Base-by-base conservation (phyloP, 2,888 invertebrate species). In the Aelia acuminata region DNA sequence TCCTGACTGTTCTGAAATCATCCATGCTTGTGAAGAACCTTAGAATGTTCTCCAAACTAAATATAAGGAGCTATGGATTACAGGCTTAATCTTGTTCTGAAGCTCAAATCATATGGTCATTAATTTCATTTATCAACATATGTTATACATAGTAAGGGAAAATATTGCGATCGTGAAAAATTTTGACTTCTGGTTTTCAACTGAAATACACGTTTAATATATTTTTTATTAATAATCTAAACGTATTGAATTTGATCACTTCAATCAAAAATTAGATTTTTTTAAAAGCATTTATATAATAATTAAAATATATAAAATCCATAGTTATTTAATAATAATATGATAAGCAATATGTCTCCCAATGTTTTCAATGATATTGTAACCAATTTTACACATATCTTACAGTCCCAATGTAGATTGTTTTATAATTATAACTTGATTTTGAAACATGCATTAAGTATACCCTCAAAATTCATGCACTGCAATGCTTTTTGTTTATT, bases 401-500 rank as follows among this genome's bases (percentile, higher is more conserved):
- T 39, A 80, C 39, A 80, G 43, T 80, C 80, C 43, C 39, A 43
- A 43, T 80, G 80, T 80, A 47, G 35, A 80, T 80, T 80, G 43
- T 75, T 39, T 39, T 22, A 39, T 75, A 39, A 75, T 75, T 43
- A 80, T 80, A 80, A 80, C 39, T 80, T 43, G 43, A n/a, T 80
- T 80, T 13, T 80, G 43, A 80, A 47, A 80, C 80, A 80, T 80
- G 80, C 80, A 80, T 43, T 80, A 43, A 47, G n/a, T 80, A 80
- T 80, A 80, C 10, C 80, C 43, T 84, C 50, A 84, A 84, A 48
- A 84, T 84, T 47, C 84, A 84, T 84, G 84, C 84, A 84, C 35
- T 84, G 84, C 84, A 84, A 84, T 84, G 84, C 84, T 84, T 84
- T 84, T 20, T n/a, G n/a, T n/a, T n/a, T n/a, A n/a, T 11, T 49